Evolutionary conservation across 30 jellyfish, hydroid and myxozoan genomes (phyloP).

Genomic region (Chrysaora quinquecirrha): DNA sequence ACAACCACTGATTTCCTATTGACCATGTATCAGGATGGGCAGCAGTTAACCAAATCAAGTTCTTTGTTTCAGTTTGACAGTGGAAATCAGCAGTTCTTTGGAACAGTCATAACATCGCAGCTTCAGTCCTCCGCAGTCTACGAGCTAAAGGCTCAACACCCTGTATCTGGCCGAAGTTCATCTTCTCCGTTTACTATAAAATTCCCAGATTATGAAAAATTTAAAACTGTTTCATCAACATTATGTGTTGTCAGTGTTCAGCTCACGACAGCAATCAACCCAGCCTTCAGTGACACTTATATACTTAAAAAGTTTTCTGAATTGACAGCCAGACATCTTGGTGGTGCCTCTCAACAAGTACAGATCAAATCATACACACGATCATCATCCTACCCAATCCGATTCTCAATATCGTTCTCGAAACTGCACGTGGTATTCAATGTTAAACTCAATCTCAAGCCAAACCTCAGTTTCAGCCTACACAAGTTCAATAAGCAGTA

Average conservation of each 20-base stretch:
- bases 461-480: constrained; percentile 1
- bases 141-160: constrained; percentile 75
- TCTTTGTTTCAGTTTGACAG: constrained; percentile 52
- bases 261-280: constrained; percentile 53
- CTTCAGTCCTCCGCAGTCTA: constrained; percentile 21
- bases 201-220: constrained; percentile 26
- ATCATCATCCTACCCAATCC: constrained; percentile 5
- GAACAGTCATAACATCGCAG: constrained; percentile 56
- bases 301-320: constrained; percentile 46
- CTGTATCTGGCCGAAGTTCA: constrained; percentile 52
- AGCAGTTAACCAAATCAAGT: background rate
- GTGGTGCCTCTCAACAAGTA: constrained; percentile 22
- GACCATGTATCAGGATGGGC: constrained; percentile 22
- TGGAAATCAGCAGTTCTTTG: constrained; percentile 68
- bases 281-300: constrained; percentile 60
- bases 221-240: constrained; percentile 26
- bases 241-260: constrained; percentile 64
- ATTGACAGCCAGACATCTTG: constrained; percentile 56
- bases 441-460: constrained; percentile 17
- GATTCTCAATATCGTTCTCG: constrained; percentile 33
- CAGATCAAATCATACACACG: constrained; percentile 66
- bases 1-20: constrained; percentile 57
- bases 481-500: constrained; percentile 8
- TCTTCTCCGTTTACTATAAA: constrained; percentile 41
- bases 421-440: constrained; percentile 59